phyloP scores from a whole-genome alignment of 2,113 vertebrate species.

The Chionodraco myersi region DNA sequence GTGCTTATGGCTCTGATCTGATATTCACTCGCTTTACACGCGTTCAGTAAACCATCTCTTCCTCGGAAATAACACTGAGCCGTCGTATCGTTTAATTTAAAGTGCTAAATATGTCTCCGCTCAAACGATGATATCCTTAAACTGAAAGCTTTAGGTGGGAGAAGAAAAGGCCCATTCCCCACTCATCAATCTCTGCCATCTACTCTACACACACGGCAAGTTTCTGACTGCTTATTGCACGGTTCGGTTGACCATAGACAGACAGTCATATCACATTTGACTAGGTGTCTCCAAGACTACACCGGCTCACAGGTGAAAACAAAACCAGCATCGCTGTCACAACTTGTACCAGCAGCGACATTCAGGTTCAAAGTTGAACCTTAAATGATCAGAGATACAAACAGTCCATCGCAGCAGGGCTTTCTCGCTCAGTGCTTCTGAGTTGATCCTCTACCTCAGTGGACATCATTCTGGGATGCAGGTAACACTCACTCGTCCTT shows the following conservation, averaged over 20 bases:
- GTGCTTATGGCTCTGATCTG: neutral
- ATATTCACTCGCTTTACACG: neutral
- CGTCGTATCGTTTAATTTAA: neutral
- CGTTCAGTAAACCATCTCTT: neutral
- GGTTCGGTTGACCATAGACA: too few species aligned
- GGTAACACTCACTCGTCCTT: neutral
- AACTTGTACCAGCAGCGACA: neutral
- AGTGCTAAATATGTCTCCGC: conserved; percentile 4
- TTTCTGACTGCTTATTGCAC: too few species aligned
- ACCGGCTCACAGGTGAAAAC: too few species aligned
- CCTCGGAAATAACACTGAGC: neutral
- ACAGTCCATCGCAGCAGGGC: conserved; percentile 6
- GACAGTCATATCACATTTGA: too few species aligned
- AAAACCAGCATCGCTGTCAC: too few species aligned
- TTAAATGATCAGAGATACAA: conserved; percentile 23
- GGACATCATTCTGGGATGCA: conserved; percentile 8
- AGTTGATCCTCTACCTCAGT: conserved; percentile 1
- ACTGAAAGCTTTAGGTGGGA: neutral
- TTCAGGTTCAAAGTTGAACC: conserved; percentile 5
- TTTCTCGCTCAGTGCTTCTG: conserved; percentile 11
- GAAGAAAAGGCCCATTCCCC: too few species aligned
- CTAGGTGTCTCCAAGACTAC: too few species aligned
- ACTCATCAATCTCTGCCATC: too few species aligned
- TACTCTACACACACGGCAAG: too few species aligned
- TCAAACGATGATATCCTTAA: neutral